A percentile compares a stretch with the other conserved stretches of the same genome.
These are phyloP conservation scores for pig (Sus scrofa) DNA, from an alignment of 2,113 vertebrate genomes.

Conservation along the genomic window DNA sequence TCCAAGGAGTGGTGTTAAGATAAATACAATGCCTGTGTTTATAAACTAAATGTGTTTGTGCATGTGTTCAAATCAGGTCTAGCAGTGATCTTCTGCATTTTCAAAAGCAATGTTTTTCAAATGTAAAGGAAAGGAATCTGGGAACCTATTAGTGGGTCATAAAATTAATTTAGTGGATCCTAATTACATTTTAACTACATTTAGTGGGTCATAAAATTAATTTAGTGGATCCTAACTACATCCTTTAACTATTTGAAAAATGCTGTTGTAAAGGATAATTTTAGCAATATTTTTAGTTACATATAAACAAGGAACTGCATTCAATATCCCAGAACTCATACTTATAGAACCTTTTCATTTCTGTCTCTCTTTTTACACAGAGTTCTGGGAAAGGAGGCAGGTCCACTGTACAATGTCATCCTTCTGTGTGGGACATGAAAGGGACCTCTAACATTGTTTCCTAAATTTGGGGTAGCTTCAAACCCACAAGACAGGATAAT, in stretches of 20 bases:
- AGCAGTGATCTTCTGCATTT: neutral
- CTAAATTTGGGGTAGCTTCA: neutral
- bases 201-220: neutral
- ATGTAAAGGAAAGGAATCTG: neutral
- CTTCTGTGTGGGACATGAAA: neutral
- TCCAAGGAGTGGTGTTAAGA: neutral
- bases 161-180: neutral
- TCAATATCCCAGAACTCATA: neutral
- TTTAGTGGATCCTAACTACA: neutral
- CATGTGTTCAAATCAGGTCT: neutral
- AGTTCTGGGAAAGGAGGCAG: neutral
- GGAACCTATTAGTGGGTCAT: neutral
- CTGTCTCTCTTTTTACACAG: neutral
- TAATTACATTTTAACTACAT: neutral
- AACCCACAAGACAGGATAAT: neutral
- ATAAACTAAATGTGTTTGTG: neutral
- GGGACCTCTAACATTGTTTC: neutral
- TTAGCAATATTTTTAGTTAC: neutral
- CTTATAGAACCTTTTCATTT: neutral
- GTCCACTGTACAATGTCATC: neutral
- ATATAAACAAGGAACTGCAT: neutral
- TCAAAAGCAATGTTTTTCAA: neutral
- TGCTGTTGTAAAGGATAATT: neutral
- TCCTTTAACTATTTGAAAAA: neutral
- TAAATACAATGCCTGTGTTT: neutral